Percentiles rank a stretch among this genome's conserved stretches.
Conservation (phyloP, 92 coral and sea anemone genomes). For the Pocillopora grandis region DNA sequence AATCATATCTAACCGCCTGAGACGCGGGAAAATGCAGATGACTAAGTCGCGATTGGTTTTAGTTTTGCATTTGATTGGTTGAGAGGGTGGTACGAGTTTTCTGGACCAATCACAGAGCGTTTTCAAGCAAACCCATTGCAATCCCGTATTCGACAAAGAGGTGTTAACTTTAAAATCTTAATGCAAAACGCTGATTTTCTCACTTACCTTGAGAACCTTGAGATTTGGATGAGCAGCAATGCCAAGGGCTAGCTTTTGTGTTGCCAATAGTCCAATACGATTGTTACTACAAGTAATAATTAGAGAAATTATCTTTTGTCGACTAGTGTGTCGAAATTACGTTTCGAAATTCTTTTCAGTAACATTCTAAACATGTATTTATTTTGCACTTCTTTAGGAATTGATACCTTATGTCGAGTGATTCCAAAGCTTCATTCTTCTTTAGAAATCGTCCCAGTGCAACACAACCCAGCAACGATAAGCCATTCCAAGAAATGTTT, state of each 20-base stretch:
- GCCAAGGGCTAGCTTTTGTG: conserved; percentile 92
- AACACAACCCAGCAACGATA: conserved; percentile 96
- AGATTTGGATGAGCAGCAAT: conserved; percentile 80
- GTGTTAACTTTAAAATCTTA: no score
- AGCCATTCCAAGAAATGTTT: conserved; percentile 92
- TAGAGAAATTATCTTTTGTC: not conserved
- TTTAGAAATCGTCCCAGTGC: conserved; percentile 90
- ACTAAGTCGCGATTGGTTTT: no score
- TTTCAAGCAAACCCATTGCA: no score
- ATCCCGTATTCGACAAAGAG: no score
- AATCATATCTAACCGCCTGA: no score
- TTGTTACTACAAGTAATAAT: conserved; percentile 64
- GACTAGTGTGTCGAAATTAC: no score
- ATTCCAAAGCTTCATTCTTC: conserved; percentile 81
- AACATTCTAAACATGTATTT: not conserved
- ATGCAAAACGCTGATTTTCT: not conserved
- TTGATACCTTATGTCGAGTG: conserved; percentile 77
- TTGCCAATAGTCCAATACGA: conserved; percentile 90
- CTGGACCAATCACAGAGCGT: no score
- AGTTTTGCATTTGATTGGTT: no score
- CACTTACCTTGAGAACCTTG: conserved; percentile 76
- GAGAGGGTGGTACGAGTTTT: no score
- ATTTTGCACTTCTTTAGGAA: not conserved
- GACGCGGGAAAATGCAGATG: no score
- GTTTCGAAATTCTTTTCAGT: not conserved